Conservation (phyloP, 2,888 invertebrate genomes). For the Sthenelais limicola region DNA sequence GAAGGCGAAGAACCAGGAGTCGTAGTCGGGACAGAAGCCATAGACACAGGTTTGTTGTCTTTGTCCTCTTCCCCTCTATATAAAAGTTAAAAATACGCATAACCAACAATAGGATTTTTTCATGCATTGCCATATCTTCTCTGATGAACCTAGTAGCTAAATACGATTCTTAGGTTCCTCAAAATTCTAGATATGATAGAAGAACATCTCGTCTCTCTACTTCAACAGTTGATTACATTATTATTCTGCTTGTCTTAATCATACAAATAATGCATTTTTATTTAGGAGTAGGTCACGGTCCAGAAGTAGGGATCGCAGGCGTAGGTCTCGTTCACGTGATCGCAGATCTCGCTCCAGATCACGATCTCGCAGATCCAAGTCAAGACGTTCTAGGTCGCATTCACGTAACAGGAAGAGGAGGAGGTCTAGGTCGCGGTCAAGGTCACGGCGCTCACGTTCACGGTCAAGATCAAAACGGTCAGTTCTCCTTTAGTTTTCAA, state of each 20-base stretch:
- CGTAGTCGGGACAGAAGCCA: constrained; percentile 53
- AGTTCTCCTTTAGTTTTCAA: too few relatives aligned
- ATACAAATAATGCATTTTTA: too few relatives aligned
- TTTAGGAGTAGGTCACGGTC: constrained; percentile 26
- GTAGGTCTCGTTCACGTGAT: constrained; percentile 43
- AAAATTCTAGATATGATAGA: too few relatives aligned
- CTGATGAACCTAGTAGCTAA: too few relatives aligned
- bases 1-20: constrained; percentile 43
- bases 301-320: constrained; percentile 14
- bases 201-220: too few relatives aligned
- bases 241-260: too few relatives aligned
- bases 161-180: too few relatives aligned
- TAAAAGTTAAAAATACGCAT: not conserved
- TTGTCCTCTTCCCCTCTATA: not conserved
- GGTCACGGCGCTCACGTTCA: constrained; percentile 26
- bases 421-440: constrained; percentile 58
- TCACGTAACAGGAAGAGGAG: constrained; percentile 53
- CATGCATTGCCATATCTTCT: too few relatives aligned
- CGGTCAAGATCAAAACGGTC: constrained; percentile 25
- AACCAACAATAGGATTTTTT: too few relatives aligned
- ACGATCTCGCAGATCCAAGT: constrained; percentile 43
- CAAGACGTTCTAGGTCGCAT: constrained; percentile 54
- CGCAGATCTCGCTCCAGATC: constrained; percentile 56
- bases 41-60: constrained; percentile 49
- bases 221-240: too few relatives aligned